Base-by-base conservation (phyloP, 2,888 invertebrate genomes). In the Tridacna gigas region DNA sequence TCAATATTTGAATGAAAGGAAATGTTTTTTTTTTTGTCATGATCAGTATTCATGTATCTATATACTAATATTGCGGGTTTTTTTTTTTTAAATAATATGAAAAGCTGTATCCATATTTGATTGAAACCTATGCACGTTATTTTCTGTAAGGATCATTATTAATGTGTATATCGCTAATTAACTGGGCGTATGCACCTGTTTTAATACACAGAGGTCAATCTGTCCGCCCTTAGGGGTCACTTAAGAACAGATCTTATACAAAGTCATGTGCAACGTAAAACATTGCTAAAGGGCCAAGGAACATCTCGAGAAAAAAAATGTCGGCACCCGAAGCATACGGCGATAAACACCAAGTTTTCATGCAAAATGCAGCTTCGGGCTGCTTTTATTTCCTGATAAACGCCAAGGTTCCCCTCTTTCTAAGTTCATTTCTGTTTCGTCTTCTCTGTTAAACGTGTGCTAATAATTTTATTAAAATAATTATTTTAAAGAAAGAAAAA, bases 291-390 rank as follows among this genome's bases (percentile, higher is more conserved):
- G 74, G 61, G 66, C 48, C 61, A 22, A n/a, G 76, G 12, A 61
- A 74, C 22, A 51, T 67, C 66, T 66, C 65, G 66, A 67, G 65
- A 77, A 66, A 47, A 66, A 37, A 37, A 5, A 60, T 12, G 51
- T 56, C 67, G 73, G 81, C 79, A 61, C 73, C 82, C 73, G 65
- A 66, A 86, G 81, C 83, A 77, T 56, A 37, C 28, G 51, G 76
- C 76, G 78, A 86, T 82, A 81, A 82, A 82, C 81, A 82, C 79
- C 61, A 78, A 71, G 80, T 65, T 82, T 37, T 80, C 80, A 82
- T 80, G 80, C 86, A 84, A 80, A 80, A 82, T 79, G 80, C 84
- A 82, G 82, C 86, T 84, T 51, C 79, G 71, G 86, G 86, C 77
- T 79, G 65, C 79, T 26, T 48, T 56, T 51, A 81, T 79, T 84